Evolutionary conservation across 1,140 invertebrate species (phyloP), one percentile per base, ranked within the genome.

Genomic region (Tyrophagus putrescentiae): DNA sequence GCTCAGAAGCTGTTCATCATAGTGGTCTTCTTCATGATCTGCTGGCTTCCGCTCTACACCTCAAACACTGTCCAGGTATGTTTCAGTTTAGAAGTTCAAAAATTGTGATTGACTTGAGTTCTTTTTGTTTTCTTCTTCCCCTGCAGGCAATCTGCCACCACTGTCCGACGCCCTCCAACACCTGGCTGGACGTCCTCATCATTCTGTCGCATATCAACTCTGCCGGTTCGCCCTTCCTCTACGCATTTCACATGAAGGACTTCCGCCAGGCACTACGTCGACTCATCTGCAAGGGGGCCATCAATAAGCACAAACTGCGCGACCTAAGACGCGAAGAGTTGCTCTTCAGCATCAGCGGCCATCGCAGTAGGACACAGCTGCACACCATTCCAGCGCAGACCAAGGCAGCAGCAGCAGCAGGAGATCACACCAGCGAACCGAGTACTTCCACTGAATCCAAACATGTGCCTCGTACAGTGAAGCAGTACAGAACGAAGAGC

Each of bases 1-100:
- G n/a, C n/a, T n/a, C 85, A 90, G 68, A 92, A 88, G 71, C 76
- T 93, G 0, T 84, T 85, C 41, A 83, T 89, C 61, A 91, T 93
- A 53, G 87, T 93, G 1, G 72, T 85, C 33, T 90, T 91, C 73
- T 93, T 93, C 73, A 86, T 91, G 72, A 77, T 91, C 45, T 91
- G 87, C 68, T 93, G 88, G 87, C 84, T 92, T 52, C 87, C 87
- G 0, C 74, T 93, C 3, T 91, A 92, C 72, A 90, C 86, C 27
- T 85, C 90, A 63, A 92, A 93, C 71, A 88, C 84, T 65, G 77
- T 90, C 18, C 79, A 85, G n/a, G n/a, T n/a, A n/a, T n/a, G n/a
- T n/a, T n/a, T n/a, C n/a, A n/a, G n/a, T n/a, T n/a, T n/a, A n/a
- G n/a, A n/a, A n/a, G n/a, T n/a, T n/a, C n/a, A n/a, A n/a, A n/a